Conservation (phyloP, 2,888 invertebrate genomes). For the Rotaria sp. region DNA sequence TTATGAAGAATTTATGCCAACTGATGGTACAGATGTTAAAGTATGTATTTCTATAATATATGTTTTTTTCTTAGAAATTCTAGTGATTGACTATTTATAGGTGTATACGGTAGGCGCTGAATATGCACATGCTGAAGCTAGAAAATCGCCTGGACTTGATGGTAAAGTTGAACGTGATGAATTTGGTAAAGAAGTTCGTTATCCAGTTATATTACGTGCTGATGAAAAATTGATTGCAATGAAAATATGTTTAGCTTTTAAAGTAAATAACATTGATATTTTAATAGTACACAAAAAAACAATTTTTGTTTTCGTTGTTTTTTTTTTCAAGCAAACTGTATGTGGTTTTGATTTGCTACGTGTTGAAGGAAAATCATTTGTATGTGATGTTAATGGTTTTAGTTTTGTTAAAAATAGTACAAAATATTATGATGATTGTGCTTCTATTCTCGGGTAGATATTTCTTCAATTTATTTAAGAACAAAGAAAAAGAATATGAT, state of each 20-base stretch:
- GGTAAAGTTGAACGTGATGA: conserved; percentile 96
- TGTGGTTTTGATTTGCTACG: conserved; percentile 94
- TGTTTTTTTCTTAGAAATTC: too few relatives aligned
- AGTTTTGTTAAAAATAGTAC: conserved; percentile 99
- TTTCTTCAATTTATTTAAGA: conserved; percentile 98
- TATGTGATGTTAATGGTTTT: conserved; percentile 99
- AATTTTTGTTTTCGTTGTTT: background rate
- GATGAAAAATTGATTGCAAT: conserved; percentile 93
- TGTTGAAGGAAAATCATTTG: conserved; percentile 95
- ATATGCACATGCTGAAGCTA: conserved; percentile 96
- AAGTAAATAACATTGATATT: conserved; percentile 43
- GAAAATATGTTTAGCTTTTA: conserved; percentile 72
- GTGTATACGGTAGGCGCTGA: conserved; percentile 98
- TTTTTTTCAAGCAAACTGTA: conserved; percentile 70
- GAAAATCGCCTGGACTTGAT: conserved; percentile 94
- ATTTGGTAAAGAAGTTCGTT: conserved; percentile 89
- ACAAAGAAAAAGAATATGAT: conserved; percentile 88
- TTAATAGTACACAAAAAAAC: conserved; percentile 44
- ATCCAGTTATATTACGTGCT: conserved; percentile 93
- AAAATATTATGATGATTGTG: conserved; percentile 99
- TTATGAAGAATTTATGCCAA: conserved; percentile 99
- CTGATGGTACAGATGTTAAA: conserved; percentile 79
- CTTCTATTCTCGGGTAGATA: conserved; percentile 95
- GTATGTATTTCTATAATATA: background rate
- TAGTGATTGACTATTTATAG: conserved; percentile 56